Percentiles rank a stretch among this genome's conserved stretches.
Evolutionary conservation across 2,113 vertebrate species (phyloP).

Genomic region (Nycticryphes semicollaris): DNA sequence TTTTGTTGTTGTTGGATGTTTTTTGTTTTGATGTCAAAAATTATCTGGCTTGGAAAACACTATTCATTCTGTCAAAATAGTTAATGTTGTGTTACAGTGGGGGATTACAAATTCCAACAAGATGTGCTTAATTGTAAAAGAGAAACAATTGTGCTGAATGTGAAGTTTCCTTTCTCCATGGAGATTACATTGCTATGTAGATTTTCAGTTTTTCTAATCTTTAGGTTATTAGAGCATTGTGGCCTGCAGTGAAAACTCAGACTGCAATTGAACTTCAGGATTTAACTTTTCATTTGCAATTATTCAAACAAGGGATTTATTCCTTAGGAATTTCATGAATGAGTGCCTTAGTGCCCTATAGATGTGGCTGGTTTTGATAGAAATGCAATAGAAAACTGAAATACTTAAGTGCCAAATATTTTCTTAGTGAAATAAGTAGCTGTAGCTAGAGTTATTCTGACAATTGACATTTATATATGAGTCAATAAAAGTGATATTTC

Average conservation of each 20-base stretch:
- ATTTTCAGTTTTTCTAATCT: not conserved
- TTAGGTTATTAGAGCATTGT: slow-evolving; percentile 8
- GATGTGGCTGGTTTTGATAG: not conserved
- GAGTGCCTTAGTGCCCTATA: not conserved
- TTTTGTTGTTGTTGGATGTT: not conserved
- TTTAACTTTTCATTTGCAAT: slow-evolving; percentile 31
- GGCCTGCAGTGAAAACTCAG: slow-evolving; percentile 22
- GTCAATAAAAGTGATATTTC: not conserved
- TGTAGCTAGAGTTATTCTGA: not conserved
- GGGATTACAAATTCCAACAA: slow-evolving; percentile 11
- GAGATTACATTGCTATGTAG: not conserved
- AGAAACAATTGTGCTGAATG: not conserved
- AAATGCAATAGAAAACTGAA: slow-evolving; percentile 28
- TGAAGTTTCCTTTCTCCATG: not conserved
- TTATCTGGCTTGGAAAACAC: not conserved
- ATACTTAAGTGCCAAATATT: not conserved
- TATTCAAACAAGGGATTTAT: slow-evolving; percentile 35
- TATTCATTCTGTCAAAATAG: slow-evolving; percentile 4
- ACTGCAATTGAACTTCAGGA: slow-evolving; percentile 18
- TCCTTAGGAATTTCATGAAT: slow-evolving; percentile 26
- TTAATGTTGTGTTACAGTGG: not conserved
- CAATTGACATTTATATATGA: not conserved
- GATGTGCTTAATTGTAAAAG: not conserved
- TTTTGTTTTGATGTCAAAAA: not conserved
- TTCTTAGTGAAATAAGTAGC: not conserved